Base-by-base conservation (phyloP, 2,113 vertebrate species). In the Centropus unirufus region DNA sequence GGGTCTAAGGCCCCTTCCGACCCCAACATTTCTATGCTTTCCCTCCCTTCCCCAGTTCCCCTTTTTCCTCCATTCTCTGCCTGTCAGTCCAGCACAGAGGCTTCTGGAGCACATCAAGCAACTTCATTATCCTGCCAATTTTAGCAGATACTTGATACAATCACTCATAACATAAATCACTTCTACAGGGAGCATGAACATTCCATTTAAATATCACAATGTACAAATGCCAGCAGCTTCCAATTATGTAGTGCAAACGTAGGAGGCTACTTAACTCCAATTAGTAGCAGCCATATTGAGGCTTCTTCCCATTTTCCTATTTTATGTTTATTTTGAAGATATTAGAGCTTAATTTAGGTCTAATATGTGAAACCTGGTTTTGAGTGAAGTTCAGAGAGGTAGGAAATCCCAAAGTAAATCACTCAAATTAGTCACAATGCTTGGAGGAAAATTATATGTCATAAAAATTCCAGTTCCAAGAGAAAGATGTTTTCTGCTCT, bases 321-420 rank as follows among this genome's bases (percentile, higher is more conserved):
- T 81, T 91, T 77, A 49, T 83, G 47, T 89, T 96, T 80, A 77
- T 95, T 94, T 88, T 92, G 52, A 54, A 62, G 73, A 68, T 66
- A 46, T 57, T 66, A 58, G 36, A 62, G 24, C 51, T 62, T 67
- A 49, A 91, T 96, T 94, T 49, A 27, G 34, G 34, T 54, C 57
- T 87, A 70, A 66, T 69, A 32, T 11, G 32, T 30, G 42, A 94
- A 82, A 82, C 69, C 52, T 93, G 52, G 0, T 22, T 75, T 58
- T 66, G 55, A 91, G 68, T 61, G 73, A 91, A 55, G 57, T 62
- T 81, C 16, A 59, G 68, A 69, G 78, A 82, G 70, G 8, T 8
- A 58, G 67, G 75, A 89, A 92, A 84, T 77, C 78, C 73, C 52
- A 12, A 49, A 72, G 76, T 68, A 72, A 94, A 78, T 84, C 32